Conservation (phyloP, 2,888 invertebrate genomes). For the Drosophila neoperkinsi region DNA sequence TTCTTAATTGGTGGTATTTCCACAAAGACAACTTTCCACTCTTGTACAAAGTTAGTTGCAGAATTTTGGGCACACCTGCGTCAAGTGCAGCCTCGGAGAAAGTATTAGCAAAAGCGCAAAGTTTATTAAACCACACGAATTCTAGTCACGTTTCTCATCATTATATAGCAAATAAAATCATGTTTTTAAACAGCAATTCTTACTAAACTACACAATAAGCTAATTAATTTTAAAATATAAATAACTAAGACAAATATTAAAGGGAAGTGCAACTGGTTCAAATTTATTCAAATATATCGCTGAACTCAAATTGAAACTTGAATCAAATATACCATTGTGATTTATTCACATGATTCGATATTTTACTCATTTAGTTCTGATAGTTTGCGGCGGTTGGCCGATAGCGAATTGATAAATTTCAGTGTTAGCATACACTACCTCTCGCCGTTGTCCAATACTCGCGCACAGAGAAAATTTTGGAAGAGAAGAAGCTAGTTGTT, state of each 20-base stretch:
- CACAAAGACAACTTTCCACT: background rate
- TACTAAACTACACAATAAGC: background rate
- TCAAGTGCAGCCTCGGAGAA: background rate
- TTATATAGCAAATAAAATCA: constrained; percentile 10
- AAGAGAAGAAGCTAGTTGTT: constrained; percentile 62
- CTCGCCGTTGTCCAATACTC: constrained; percentile 35
- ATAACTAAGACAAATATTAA: background rate
- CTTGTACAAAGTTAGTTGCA: constrained; percentile 18
- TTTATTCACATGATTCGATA: constrained; percentile 23
- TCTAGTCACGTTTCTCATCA: background rate
- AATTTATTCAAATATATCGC: background rate
- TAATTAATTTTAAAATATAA: background rate
- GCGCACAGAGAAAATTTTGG: constrained; percentile 60
- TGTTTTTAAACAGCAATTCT: constrained; percentile 21
- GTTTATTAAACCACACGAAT: background rate
- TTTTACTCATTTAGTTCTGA: background rate
- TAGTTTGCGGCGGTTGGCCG: constrained; percentile 22
- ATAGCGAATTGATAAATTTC: background rate
- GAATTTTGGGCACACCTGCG: constrained; percentile 22
- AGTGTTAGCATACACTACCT: constrained; percentile 20
- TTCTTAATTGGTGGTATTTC: background rate
- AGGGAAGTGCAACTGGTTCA: background rate
- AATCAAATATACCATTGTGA: background rate
- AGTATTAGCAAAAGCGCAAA: background rate
- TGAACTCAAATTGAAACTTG: background rate